Percentiles rank a stretch among this genome's conserved stretches.
Conservation (phyloP, 2,888 invertebrate genomes). For the Hydropsyche betteni region DNA sequence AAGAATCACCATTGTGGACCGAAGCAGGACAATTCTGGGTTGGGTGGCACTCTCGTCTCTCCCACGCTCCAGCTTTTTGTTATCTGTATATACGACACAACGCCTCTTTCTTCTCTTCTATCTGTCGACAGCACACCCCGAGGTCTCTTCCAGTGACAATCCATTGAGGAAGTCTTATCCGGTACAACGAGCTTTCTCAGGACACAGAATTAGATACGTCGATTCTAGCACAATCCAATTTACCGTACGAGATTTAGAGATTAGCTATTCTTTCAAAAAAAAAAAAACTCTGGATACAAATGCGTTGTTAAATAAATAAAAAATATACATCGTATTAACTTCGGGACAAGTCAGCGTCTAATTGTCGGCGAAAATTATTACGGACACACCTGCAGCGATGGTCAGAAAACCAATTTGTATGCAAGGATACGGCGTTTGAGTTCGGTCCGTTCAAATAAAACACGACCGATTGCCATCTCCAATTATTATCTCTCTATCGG, state of each 20-base stretch:
- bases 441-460: constrained; percentile 37
- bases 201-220: constrained; percentile 34
- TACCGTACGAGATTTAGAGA: constrained; percentile 26
- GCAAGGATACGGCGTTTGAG: constrained; percentile 28
- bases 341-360: constrained; percentile 17
- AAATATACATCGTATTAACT: background rate
- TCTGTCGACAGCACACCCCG: background rate
- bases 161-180: constrained; percentile 37
- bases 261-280: background rate
- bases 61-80: constrained; percentile 36
- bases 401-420: constrained; percentile 37
- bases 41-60: constrained; percentile 29
- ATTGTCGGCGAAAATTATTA: constrained; percentile 15
- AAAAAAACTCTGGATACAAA: background rate
- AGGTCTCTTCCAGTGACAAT: background rate
- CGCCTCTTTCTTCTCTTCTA: constrained; percentile 29
- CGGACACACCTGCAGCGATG: constrained; percentile 30
- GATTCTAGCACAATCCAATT: constrained; percentile 31
- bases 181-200: constrained; percentile 26
- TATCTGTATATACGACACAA: constrained; percentile 26
- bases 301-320: background rate
- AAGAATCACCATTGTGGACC: no score
- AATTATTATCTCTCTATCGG: constrained; percentile 40
- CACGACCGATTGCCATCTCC: constrained; percentile 31
- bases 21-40: constrained; percentile 26